Base-by-base conservation (phyloP, 1,140 invertebrate genomes). In the Thaumetopoea pityocampa region DNA sequence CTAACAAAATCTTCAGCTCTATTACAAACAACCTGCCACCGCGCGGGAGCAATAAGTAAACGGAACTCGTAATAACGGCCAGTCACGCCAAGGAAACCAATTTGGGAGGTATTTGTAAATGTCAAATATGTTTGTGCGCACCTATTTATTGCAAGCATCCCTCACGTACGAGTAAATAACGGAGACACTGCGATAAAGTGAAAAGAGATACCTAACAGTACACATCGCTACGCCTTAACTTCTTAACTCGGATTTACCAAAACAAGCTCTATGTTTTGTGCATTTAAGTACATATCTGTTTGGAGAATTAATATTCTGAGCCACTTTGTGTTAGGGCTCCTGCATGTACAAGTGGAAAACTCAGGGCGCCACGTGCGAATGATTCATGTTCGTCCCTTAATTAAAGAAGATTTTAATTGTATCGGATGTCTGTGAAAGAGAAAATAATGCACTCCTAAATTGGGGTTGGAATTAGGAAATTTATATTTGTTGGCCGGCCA, bases 391-490 rank as follows among this genome's bases (percentile, higher is more conserved):
- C 67, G 63, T 74, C 70, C 82, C 82, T 85, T 86, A 86, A 86
- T 86, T 86, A 85, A 85, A 85, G 83, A 85, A 85, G 80, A 85
- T 85, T 85, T 85, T 85, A 85, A 85, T 85, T 85, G 78, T 85
- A 85, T 85, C 74, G 81, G 77, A 82, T 81, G 81, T 78, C 81
- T 82, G 72, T 74, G 78, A 81, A 82, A 85, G 78, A 74, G 78
- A 82, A 85, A 82, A 85, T 82, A 85, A 85, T 85, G 78, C 71
- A 82, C 59, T 80, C 73, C 78, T 77, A 82, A 80, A 80, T 82
- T 82, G 77, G 80, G 77, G 74, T 71, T 58, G 65, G 72, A 60
- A 58, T 65, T 63, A 37, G 62, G 64, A 70, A 79, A 84, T 80
- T 81, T 84, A 84, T 84, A 72, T 74, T 73, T 66, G 70, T 64